These are phyloP conservation scores for Megastigmus dorsalis DNA, from an alignment of 2,888 invertebrate species.

Conservation along the genomic window DNA sequence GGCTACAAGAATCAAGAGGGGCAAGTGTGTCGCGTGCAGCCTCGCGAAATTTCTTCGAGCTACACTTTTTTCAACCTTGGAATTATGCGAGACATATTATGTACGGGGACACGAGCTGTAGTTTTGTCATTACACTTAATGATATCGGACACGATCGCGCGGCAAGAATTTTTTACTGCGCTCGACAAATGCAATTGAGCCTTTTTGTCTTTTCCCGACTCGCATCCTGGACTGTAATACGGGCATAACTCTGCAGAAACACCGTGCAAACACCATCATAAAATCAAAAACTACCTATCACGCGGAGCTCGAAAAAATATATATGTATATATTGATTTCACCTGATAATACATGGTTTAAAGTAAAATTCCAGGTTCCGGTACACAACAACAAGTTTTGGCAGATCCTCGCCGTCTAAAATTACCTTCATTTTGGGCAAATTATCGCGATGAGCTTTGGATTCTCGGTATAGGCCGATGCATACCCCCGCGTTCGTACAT, in stretches of 20 bases:
- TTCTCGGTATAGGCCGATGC: no score
- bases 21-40: not conserved
- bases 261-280: no score
- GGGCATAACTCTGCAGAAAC: no score
- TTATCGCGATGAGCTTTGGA: conserved; percentile 21
- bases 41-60: not conserved
- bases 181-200: conserved; percentile 16
- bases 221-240: no score
- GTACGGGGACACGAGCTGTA: no score
- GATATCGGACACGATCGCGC: not conserved
- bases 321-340: no score
- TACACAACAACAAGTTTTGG: not conserved
- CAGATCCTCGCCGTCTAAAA: not conserved
- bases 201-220: conserved; percentile 5
- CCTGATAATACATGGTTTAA: not conserved
- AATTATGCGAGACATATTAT: conserved; percentile 6
- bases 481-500: no score
- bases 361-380: conserved; percentile 5
- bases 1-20: no score
- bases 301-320: no score
- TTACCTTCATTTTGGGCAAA: conserved; percentile 31
- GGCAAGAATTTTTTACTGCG: no score
- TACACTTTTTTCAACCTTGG: not conserved
- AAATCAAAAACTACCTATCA: no score
- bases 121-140: conserved; percentile 28